Evolutionary conservation across 1,140 invertebrate genomes (phyloP).

Genomic region (Trichonephila clavipes): DNA sequence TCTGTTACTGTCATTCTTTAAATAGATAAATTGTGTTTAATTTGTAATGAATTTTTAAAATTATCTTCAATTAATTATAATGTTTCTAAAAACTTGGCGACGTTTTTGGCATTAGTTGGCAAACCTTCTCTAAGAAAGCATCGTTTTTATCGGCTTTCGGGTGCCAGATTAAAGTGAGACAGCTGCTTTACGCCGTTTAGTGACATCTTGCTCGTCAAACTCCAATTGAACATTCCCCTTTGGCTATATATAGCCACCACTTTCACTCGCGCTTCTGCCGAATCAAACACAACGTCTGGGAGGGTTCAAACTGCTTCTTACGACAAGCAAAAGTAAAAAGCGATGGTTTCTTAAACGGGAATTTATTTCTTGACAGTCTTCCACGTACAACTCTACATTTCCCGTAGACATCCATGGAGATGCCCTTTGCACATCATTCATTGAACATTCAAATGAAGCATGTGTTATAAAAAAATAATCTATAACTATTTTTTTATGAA

Average conservation of each 20-base stretch:
- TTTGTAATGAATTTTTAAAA: too few relatives aligned
- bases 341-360: too few relatives aligned
- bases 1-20: too few relatives aligned
- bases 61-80: background rate
- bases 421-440: too few relatives aligned
- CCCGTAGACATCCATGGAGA: too few relatives aligned
- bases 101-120: background rate
- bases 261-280: background rate
- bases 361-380: too few relatives aligned
- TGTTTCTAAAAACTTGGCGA: background rate
- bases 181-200: constrained; percentile 65
- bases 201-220: constrained; percentile 67
- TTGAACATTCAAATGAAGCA: too few relatives aligned
- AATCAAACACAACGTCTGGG: background rate
- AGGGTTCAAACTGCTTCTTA: background rate
- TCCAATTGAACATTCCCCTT: constrained; percentile 43
- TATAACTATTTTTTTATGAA: too few relatives aligned
- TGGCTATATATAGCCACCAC: background rate
- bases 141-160: background rate
- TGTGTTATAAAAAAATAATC: too few relatives aligned
- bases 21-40: too few relatives aligned
- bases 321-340: background rate
- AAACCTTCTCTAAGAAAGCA: constrained; percentile 30
- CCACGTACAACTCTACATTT: too few relatives aligned
- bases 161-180: constrained; percentile 51